A percentile compares a stretch with the other conserved stretches of the same genome.
These are phyloP conservation scores for Coenonympha arcania DNA, from an alignment of 2,888 invertebrate genomes.

Conservation along the genomic window DNA sequence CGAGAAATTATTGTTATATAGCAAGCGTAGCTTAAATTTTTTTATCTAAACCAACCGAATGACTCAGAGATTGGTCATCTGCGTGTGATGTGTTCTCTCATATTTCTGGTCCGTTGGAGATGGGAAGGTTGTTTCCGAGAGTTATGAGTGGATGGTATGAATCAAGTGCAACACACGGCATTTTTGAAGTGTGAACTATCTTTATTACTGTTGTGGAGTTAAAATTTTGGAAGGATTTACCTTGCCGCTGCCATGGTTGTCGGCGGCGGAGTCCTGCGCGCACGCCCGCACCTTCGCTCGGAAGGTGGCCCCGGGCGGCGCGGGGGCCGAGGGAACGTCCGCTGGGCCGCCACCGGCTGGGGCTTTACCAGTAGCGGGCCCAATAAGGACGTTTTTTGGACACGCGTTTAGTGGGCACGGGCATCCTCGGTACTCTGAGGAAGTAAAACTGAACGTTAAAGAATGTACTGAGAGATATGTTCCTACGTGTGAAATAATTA, in stretches of 20 bases:
- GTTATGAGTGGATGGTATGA: too few species aligned
- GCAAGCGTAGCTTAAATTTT: not conserved
- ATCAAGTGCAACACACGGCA: too few species aligned
- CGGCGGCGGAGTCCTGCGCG: conserved; percentile 56
- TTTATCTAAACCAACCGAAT: too few species aligned
- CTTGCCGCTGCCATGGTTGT: conserved; percentile 67
- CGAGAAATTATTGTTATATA: not conserved
- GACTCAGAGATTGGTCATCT: not conserved
- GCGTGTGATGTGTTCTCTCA: not conserved
- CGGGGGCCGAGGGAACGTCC: conserved; percentile 55
- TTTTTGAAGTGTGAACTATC: too few species aligned
- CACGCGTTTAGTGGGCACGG: conserved; percentile 94
- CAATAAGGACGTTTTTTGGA: conserved; percentile 99
- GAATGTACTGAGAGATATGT: too few species aligned
- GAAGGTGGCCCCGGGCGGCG: conserved; percentile 71
- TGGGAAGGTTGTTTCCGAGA: too few species aligned
- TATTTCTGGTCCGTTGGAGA: too few species aligned
- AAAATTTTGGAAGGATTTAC: conserved; percentile 35
- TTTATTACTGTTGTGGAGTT: too few species aligned
- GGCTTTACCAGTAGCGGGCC: conserved; percentile 98
- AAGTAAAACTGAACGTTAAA: conserved; percentile 24
- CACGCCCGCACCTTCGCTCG: conserved; percentile 69
- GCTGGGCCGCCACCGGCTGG: conserved; percentile 79
- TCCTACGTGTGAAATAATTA: too few species aligned
- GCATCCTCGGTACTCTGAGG: conserved; percentile 76